These are phyloP conservation scores for Pantherophis vulpinus DNA, from an alignment of 2,797 vertebrate genomes.

Conservation along the genomic window DNA sequence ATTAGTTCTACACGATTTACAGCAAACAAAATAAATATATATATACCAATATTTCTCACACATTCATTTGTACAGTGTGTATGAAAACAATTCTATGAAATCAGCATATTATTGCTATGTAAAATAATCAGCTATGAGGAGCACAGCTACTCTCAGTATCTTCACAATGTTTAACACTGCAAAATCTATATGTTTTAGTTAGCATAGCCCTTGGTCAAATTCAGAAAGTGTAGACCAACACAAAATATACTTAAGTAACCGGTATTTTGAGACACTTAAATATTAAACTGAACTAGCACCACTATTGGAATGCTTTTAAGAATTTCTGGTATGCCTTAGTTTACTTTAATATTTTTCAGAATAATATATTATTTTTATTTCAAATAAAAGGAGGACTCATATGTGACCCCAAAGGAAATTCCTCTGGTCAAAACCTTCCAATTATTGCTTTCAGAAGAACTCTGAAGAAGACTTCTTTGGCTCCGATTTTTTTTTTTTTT, in stretches of 20 bases:
- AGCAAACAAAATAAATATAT: background rate
- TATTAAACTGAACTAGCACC: background rate
- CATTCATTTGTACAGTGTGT: background rate
- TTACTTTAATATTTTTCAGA: background rate
- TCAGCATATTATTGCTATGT: background rate
- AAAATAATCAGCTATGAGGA: background rate
- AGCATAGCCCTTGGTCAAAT: background rate
- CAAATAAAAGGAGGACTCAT: background rate
- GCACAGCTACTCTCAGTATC: background rate
- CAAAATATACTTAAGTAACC: too few species aligned
- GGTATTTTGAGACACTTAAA: background rate
- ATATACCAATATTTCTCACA: background rate
- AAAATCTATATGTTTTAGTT: background rate
- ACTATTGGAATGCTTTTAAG: background rate
- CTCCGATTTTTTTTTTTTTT: background rate
- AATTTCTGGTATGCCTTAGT: background rate
- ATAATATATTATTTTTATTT: background rate
- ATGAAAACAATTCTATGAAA: background rate
- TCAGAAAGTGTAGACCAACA: background rate
- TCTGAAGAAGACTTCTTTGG: background rate
- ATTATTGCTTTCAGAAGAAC: background rate
- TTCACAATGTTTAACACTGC: background rate
- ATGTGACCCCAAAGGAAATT: background rate
- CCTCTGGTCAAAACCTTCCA: background rate
- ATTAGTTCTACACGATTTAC: background rate